Percentiles rank a stretch among this genome's conserved stretches.
These are phyloP conservation scores for Rhingia campestris DNA, from an alignment of 2,888 invertebrate genomes.

Conservation along the genomic window DNA sequence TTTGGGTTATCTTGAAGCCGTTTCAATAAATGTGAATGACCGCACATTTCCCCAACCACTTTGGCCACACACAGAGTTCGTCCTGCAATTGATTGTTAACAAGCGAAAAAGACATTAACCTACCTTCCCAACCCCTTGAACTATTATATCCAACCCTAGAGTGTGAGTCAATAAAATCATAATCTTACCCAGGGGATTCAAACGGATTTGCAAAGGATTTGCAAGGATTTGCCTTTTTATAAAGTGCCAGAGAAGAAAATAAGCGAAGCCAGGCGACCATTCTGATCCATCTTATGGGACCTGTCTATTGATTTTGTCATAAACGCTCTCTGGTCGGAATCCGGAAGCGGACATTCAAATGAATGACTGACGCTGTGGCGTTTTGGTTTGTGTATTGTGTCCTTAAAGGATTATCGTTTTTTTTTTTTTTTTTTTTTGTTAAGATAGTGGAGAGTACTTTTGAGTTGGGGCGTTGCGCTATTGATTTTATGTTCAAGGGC, in stretches of 20 bases:
- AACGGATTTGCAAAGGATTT: slow-evolving; percentile 64
- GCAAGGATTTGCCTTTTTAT: slow-evolving; percentile 49
- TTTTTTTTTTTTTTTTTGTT: slow-evolving; percentile 4
- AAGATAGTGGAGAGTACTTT: background rate
- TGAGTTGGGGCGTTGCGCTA: background rate
- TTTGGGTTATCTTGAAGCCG: slow-evolving; percentile 27
- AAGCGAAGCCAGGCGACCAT: slow-evolving; percentile 14
- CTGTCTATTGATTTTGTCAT: slow-evolving; percentile 69
- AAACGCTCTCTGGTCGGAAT: slow-evolving; percentile 45
- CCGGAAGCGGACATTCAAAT: slow-evolving; percentile 58
- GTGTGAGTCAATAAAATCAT: slow-evolving; percentile 66
- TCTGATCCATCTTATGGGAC: slow-evolving; percentile 48
- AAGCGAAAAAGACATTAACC: slow-evolving; percentile 58
- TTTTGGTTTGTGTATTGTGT: slow-evolving; percentile 28
- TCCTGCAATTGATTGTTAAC: slow-evolving; percentile 64
- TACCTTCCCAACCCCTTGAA: slow-evolving; percentile 40
- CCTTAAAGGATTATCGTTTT: slow-evolving; percentile 50
- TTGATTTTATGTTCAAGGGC: background rate
- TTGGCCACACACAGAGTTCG: background rate
- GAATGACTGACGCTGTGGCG: slow-evolving; percentile 63
- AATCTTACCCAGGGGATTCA: slow-evolving; percentile 64
- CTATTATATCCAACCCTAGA: background rate
- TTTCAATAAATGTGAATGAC: slow-evolving; percentile 47
- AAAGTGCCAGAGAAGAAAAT: slow-evolving; percentile 22
- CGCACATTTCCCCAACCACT: slow-evolving; percentile 29